phyloP scores from a whole-genome alignment of 1,140 invertebrate genomes.

The Luehdorfia chinensis region DNA sequence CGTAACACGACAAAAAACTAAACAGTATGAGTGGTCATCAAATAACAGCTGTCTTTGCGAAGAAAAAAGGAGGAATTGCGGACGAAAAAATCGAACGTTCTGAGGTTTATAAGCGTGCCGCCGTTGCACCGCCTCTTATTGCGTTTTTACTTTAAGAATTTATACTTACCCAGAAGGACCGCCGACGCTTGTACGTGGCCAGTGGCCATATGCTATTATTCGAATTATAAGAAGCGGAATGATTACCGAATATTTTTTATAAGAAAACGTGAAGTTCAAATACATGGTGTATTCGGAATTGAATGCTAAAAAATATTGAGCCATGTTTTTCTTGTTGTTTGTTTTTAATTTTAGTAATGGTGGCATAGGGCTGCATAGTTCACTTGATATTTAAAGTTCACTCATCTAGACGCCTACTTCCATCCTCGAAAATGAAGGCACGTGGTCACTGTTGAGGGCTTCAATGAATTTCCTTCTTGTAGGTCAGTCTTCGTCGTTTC shows the following conservation, averaged over 20 bases:
- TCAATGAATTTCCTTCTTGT: too few relatives aligned
- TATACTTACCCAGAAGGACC: slow-evolving; percentile 30
- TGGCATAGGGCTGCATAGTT: too few relatives aligned
- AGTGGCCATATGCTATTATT: slow-evolving; percentile 34
- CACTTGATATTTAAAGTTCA: too few relatives aligned
- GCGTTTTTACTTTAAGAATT: slow-evolving; percentile 47
- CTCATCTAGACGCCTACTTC: too few relatives aligned
- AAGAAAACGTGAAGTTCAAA: too few relatives aligned
- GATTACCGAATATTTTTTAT: neutral
- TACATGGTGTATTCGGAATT: too few relatives aligned
- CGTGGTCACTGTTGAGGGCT: too few relatives aligned
- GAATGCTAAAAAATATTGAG: too few relatives aligned
- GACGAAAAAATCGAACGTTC: slow-evolving; percentile 33
- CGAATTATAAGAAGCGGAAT: slow-evolving; percentile 18
- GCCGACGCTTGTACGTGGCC: slow-evolving; percentile 27
- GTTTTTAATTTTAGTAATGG: too few relatives aligned
- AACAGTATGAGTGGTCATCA: slow-evolving; percentile 62
- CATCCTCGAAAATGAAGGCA: too few relatives aligned
- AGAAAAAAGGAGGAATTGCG: slow-evolving; percentile 50
- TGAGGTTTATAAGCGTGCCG: slow-evolving; percentile 59
- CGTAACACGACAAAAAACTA: slow-evolving; percentile 39
- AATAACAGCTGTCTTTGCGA: slow-evolving; percentile 58
- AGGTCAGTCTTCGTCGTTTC: too few relatives aligned
- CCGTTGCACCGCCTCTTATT: slow-evolving; percentile 47
- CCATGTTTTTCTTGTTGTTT: too few relatives aligned